Base-by-base conservation (phyloP, 2,797 vertebrate genomes). In the Morelia viridis region DNA sequence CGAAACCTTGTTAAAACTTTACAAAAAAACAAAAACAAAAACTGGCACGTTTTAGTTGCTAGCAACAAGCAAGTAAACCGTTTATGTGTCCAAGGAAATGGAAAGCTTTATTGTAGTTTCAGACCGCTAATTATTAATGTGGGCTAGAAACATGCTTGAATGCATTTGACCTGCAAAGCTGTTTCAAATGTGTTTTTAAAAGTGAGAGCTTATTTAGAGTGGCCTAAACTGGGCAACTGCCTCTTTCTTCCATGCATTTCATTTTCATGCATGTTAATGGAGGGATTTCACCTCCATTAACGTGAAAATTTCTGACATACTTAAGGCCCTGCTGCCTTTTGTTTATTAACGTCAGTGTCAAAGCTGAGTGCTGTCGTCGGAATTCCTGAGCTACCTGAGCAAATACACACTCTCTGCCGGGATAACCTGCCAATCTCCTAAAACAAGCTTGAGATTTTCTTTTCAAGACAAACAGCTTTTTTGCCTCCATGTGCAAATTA, bases 371-470 rank as follows among this genome's bases (percentile, higher is more conserved):
- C 28, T 9, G 12, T 62, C 28, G 68, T 90, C 85, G 89, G 90
- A 93, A 93, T 93, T 93, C 88, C 88, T 90, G 10, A 65, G 91
- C 88, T 92, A 62, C 90, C 85, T 65, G 91, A 92, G 71, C 50
- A 91, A 89, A 89, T 64, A 76, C 15, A n/a, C 10, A n/a, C 64
- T 65, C 56, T 60, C 22, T 24, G n/a, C 71, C 53, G 61, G 88
- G 60, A 83, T 50, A n/a, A 90, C 65, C 50, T 93, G 90, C 88
- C 88, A 80, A 65, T 60, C 88, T 19, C 88, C 50, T 57, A 4
- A 46, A 7, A 87, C 22, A 58, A 85, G 9, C 84, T 56, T 65
- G 57, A 68, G 87, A 80, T 65, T 31, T 62, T 35, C 35, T 22
- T 50, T 71, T 87, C 50, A 87, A 92, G 76, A 76, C 64, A 85